Evolutionary conservation across 2,113 vertebrate genomes (phyloP).

Genomic region (Cephalopterus ornatus): DNA sequence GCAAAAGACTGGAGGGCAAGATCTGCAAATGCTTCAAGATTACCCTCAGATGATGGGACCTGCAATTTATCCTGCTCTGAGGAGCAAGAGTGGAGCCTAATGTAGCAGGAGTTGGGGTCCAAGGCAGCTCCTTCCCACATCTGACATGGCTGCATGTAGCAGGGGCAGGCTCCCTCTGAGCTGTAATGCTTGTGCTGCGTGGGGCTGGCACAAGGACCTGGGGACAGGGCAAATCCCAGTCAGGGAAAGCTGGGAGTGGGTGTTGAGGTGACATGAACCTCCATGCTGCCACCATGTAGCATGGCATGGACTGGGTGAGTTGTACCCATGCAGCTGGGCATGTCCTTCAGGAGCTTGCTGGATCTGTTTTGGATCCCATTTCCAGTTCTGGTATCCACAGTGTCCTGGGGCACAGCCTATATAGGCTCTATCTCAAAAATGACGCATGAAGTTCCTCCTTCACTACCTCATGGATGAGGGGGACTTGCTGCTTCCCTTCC

Average conservation of each 20-base stretch:
- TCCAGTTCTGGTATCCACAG: background rate
- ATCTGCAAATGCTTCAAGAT: background rate
- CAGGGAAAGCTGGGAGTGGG: background rate
- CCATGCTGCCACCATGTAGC: background rate
- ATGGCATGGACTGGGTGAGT: background rate
- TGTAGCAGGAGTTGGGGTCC: fast-evolving
- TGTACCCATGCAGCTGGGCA: background rate
- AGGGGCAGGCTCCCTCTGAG: background rate
- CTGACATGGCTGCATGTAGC: background rate
- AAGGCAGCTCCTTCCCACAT: background rate
- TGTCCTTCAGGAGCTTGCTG: background rate
- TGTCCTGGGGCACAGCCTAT: background rate
- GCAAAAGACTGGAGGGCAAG: background rate
- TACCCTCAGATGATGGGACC: background rate
- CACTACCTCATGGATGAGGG: background rate
- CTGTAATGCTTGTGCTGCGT: background rate
- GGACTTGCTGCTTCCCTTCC: background rate
- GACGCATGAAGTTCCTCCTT: background rate
- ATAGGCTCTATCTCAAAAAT: background rate
- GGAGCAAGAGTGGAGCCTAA: background rate
- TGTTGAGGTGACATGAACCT: background rate
- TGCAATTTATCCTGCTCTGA: background rate
- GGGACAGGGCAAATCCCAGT: background rate
- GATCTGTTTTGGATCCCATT: background rate
- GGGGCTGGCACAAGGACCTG: background rate